A percentile compares a stretch with the other conserved stretches of the same genome.
These are phyloP conservation scores for Helicoverpa armigera DNA, from an alignment of 1,140 invertebrate genomes.

Conservation along the genomic window DNA sequence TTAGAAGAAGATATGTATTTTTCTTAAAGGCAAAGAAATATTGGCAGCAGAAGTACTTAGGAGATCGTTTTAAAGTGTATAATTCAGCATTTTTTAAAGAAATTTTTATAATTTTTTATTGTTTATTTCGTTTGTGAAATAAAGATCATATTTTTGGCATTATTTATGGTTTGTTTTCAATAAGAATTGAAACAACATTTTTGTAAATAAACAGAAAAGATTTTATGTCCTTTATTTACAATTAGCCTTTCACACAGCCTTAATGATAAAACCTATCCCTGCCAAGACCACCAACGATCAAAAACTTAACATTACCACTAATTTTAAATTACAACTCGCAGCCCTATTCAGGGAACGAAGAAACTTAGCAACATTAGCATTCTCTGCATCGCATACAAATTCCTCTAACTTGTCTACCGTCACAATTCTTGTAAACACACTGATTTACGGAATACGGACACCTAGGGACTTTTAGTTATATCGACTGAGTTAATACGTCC, in stretches of 20 bases:
- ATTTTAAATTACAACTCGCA: conserved; percentile 11
- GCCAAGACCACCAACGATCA: conserved; percentile 21
- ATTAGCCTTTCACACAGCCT: no score
- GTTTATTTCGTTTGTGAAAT: no score
- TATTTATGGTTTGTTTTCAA: no score
- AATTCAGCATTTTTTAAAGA: no score
- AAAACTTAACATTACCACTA: neutral
- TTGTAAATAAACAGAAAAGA: no score
- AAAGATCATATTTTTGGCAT: no score
- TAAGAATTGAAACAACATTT: no score
- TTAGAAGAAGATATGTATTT: neutral
- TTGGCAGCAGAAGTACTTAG: no score
- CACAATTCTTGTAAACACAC: conserved; percentile 37
- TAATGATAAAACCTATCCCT: neutral
- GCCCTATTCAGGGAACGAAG: conserved; percentile 27
- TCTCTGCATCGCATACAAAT: conserved; percentile 44
- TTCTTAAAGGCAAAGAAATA: neutral
- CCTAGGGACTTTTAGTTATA: neutral
- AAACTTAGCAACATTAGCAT: conserved; percentile 32
- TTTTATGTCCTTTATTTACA: no score
- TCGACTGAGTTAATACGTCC: neutral
- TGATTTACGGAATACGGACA: conserved; percentile 43
- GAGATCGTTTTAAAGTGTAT: no score
- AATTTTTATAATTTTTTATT: no score
- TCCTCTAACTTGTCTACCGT: conserved; percentile 4